Conservation (phyloP, 2,888 invertebrate species). For the Timema podura region DNA sequence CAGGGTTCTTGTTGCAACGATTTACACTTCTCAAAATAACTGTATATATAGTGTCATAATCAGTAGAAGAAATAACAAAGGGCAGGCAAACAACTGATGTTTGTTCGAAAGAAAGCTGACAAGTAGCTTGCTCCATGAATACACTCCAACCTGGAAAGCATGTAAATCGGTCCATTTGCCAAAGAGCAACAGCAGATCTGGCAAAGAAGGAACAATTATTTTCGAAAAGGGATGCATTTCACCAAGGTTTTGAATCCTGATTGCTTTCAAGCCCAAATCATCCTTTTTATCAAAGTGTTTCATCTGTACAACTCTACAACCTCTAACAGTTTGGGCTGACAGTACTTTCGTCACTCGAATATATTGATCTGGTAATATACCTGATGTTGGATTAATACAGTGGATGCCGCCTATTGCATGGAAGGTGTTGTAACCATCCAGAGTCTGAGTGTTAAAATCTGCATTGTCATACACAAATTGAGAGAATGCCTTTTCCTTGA, state of each 20-base stretch:
- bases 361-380: neutral
- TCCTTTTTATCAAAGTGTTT: slow-evolving; percentile 22
- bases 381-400: slow-evolving; percentile 10
- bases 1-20: slow-evolving; percentile 31
- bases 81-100: slow-evolving; percentile 23
- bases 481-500: neutral
- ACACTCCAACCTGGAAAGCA: slow-evolving; percentile 32
- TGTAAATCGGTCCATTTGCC: slow-evolving; percentile 25
- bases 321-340: slow-evolving; percentile 24
- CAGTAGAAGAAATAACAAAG: slow-evolving; percentile 29
- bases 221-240: slow-evolving; percentile 19
- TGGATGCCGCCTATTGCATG: slow-evolving; percentile 33
- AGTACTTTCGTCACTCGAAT: slow-evolving; percentile 23
- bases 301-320: slow-evolving; percentile 20
- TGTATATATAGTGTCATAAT: slow-evolving; percentile 33
- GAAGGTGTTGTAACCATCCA: slow-evolving; percentile 26
- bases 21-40: slow-evolving; percentile 30
- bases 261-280: slow-evolving; percentile 20
- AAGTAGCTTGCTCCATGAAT: slow-evolving; percentile 32
- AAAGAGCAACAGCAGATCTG: slow-evolving; percentile 27
- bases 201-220: slow-evolving; percentile 18
- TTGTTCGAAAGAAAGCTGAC: slow-evolving; percentile 15
- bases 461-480: slow-evolving; percentile 4
- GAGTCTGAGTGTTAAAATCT: neutral
- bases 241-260: slow-evolving; percentile 22